A percentile compares a stretch with the other conserved stretches of the same genome.
Evolutionary conservation across 2,888 invertebrate species (phyloP).

Genomic region (Dasypolia templi): DNA sequence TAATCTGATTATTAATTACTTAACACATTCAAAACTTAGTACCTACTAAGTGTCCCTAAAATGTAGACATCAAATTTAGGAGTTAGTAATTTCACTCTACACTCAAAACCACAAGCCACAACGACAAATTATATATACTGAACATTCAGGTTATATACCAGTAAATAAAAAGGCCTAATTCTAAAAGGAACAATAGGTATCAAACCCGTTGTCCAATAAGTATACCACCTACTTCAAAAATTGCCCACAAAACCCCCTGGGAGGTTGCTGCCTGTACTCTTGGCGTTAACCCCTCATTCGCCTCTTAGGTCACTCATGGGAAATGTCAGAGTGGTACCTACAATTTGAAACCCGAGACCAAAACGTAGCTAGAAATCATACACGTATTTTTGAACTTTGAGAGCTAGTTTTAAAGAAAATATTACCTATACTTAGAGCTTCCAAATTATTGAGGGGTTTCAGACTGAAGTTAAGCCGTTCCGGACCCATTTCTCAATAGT

Average conservation of each 20-base stretch:
- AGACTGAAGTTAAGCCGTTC: too few species aligned
- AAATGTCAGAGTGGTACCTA: slow-evolving; percentile 53
- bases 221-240: slow-evolving; percentile 19
- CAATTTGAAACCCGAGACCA: slow-evolving; percentile 30
- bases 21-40: background rate
- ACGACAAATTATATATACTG: background rate
- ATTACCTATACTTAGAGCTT: too few species aligned
- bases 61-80: background rate
- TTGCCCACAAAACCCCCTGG: slow-evolving; percentile 10
- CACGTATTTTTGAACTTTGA: too few species aligned
- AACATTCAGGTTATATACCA: too few species aligned
- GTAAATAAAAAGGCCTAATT: too few species aligned
- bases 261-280: slow-evolving; percentile 20
- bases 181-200: background rate
- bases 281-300: slow-evolving; percentile 44
- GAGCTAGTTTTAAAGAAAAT: too few species aligned
- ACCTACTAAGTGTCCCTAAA: background rate
- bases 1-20: too few species aligned
- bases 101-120: background rate
- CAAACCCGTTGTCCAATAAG: slow-evolving; percentile 21
- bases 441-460: too few species aligned
- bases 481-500: too few species aligned
- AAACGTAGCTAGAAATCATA: background rate
- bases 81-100: background rate
- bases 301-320: slow-evolving; percentile 48